Evolutionary conservation across 2,888 invertebrate species (phyloP).

Genomic region (Dasysyrphus tricinctus): DNA sequence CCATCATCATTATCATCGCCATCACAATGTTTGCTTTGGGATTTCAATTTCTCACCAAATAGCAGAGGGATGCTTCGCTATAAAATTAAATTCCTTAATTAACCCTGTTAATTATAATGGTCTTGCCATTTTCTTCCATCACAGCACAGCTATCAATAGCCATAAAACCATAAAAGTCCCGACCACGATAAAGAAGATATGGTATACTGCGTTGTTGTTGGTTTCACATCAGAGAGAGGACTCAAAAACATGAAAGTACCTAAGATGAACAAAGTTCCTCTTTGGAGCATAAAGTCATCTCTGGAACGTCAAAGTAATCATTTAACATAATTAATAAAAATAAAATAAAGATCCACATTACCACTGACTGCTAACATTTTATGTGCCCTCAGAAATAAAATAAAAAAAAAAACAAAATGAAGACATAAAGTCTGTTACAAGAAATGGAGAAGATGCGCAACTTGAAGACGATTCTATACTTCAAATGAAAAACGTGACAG

Average conservation of each 20-base stretch:
- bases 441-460: constrained; percentile 7
- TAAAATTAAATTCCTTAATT: constrained; percentile 63
- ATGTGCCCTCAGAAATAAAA: not conserved
- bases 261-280: not conserved
- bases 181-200: not conserved
- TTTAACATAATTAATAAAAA: constrained; percentile 32
- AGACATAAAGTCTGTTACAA: not conserved
- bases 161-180: constrained; percentile 37
- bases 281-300: constrained; percentile 8
- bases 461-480: constrained; percentile 13
- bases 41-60: constrained; percentile 3
- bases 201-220: not conserved
- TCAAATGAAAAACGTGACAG: constrained; percentile 30
- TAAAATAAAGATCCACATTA: not conserved
- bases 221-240: not conserved
- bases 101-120: constrained; percentile 48
- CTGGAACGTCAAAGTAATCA: constrained; percentile 25
- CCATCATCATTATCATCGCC: not conserved
- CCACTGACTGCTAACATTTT: not conserved
- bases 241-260: not conserved
- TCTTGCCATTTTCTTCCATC: constrained; percentile 22
- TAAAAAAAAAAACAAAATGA: not conserved
- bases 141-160: constrained; percentile 57
- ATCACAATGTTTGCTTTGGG: not conserved
- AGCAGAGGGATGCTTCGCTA: not conserved